Conservation (phyloP, 2,797 vertebrate species). For the Tamandua tetradactyla region DNA sequence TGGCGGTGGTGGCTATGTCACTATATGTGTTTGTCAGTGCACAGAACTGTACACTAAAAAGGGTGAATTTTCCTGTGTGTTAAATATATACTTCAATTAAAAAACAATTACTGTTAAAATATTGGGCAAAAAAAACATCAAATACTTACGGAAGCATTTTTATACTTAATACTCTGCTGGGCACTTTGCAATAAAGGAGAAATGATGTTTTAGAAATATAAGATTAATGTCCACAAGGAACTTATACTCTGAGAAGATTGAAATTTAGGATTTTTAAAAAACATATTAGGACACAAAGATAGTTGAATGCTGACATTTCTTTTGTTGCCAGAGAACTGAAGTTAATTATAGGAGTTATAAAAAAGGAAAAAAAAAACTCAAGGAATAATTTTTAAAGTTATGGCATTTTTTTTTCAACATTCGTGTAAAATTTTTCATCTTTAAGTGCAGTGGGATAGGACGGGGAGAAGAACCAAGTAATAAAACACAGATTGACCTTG, state of each 20-base stretch:
- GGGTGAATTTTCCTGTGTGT: not conserved
- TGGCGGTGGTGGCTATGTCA: not conserved
- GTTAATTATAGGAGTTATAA: constrained; percentile 20
- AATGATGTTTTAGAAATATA: not conserved
- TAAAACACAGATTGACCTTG: not conserved
- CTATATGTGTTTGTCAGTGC: not conserved
- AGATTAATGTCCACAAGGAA: not conserved
- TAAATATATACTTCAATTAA: not conserved
- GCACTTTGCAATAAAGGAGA: not conserved
- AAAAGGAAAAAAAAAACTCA: not conserved
- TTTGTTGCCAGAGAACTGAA: not conserved
- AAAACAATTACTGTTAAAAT: not conserved
- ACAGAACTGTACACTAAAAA: not conserved
- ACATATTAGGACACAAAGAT: not conserved
- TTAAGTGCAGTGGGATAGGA: not conserved
- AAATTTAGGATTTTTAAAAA: constrained; percentile 39
- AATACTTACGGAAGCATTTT: not conserved
- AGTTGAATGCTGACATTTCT: constrained; percentile 4
- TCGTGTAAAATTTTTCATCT: constrained; percentile 11
- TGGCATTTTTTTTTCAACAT: not conserved
- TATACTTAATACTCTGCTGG: not conserved
- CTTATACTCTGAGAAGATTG: not conserved
- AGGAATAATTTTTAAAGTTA: not conserved
- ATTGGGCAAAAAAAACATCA: not conserved
- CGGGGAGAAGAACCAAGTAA: not conserved